Base-by-base conservation (phyloP, 2,797 vertebrate genomes). In the Stomatorhinus walkeri region DNA sequence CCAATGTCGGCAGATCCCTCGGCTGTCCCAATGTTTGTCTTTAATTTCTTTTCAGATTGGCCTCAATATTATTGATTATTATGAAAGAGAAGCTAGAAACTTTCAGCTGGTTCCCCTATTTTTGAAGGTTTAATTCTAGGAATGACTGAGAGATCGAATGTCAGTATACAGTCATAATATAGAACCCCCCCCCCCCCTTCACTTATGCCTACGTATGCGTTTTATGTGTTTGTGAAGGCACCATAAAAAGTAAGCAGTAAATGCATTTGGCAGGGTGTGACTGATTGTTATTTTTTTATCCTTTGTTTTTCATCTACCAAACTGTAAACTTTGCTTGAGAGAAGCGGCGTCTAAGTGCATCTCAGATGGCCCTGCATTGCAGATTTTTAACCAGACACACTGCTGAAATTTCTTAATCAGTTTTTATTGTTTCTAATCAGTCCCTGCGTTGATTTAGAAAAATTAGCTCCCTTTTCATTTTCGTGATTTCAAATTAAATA, bases 1-100 rank as follows among this genome's bases (percentile, higher is more conserved):
- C 92, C 24, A 56, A 8, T 90, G 90, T 91, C 85, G 48, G 88
- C 43, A 0, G 36, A 32, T 83, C 28, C 68, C 14, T 72, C 32
- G 32, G 68, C 68, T 36, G 28, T 76, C 32, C 14, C 28, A 36
- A 4, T 5, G 32, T 36, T 36, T 76, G 4, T 76, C 68, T 76
- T 16, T 76, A 14, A 40, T 36, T 16, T 32, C 12, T 76, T 76
- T 76, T 76, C 68, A 76, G 68, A 16, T 19, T 9, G 32, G 32
- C 68, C 32, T 76, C 68, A 40, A 16, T 76, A 76, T 76, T 76
- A 76, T 76, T 5, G 68, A 76, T 40, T 19, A 76, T 76, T 36
- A 14, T 76, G 68, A 76, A 36, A 76, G 5, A 40, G 68, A 40
- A 76, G 68, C 68, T 36, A 14, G 68, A 16, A 76, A 76, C 28